A percentile compares a stretch with the other conserved stretches of the same genome.
phyloP scores from a whole-genome alignment of 2,888 invertebrate genomes.

The Actias luna region DNA sequence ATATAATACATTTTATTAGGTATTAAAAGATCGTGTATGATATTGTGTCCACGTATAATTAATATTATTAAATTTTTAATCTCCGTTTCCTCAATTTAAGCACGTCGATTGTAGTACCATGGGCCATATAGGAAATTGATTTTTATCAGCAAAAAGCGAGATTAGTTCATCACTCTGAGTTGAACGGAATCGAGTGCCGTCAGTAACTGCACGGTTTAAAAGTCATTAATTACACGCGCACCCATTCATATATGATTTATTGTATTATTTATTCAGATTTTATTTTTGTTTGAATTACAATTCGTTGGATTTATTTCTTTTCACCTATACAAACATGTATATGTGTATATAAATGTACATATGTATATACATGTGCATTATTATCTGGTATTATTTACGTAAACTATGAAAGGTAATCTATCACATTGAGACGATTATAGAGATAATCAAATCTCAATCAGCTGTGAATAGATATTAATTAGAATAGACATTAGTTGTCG shows the following conservation, averaged over 20 bases:
- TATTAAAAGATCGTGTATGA: too few species aligned
- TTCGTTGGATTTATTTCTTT: neutral
- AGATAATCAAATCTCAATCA: too few species aligned
- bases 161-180: slow-evolving; percentile 3
- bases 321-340: slow-evolving; percentile 2
- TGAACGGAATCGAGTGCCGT: neutral
- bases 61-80: too few species aligned
- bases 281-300: neutral
- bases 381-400: neutral
- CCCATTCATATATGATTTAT: slow-evolving; percentile 5
- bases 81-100: too few species aligned
- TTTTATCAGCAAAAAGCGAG: neutral
- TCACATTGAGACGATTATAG: too few species aligned
- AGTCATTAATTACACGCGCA: slow-evolving; percentile 2
- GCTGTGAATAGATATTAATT: too few species aligned
- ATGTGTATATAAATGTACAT: too few species aligned
- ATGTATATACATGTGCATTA: neutral
- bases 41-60: too few species aligned
- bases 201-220: neutral
- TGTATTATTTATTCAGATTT: neutral
- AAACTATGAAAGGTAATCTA: neutral
- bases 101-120: too few species aligned
- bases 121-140: neutral
- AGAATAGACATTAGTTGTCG: too few species aligned
- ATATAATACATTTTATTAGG: too few species aligned